phyloP scores from a whole-genome alignment of 2,797 vertebrate species.

The Muscicapa comitata region DNA sequence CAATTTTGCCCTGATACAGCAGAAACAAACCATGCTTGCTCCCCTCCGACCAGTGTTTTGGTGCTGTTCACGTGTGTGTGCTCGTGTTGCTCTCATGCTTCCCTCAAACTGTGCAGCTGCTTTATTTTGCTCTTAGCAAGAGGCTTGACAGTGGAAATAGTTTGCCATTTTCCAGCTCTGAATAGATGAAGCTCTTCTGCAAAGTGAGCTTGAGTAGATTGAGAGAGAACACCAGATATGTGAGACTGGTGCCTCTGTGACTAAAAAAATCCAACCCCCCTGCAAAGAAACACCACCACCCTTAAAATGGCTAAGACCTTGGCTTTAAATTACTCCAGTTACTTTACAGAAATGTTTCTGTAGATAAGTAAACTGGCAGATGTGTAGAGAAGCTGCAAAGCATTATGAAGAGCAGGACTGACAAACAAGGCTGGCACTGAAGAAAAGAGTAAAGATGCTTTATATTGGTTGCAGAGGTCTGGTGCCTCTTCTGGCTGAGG shows the following conservation, averaged over 20 bases:
- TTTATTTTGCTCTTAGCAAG: not conserved
- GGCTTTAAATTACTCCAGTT: not conserved
- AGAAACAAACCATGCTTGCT: not conserved
- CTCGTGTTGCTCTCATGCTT: not conserved
- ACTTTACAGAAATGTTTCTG: not conserved
- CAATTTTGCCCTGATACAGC: not conserved
- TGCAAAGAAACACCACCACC: rapidly evolving
- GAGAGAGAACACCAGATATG: not conserved
- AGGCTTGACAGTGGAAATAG: not conserved
- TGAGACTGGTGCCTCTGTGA: not conserved
- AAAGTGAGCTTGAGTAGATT: not conserved
- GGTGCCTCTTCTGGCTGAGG: not conserved
- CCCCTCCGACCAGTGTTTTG: not conserved
- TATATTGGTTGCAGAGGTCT: not conserved
- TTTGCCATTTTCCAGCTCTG: not conserved
- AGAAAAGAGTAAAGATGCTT: not conserved
- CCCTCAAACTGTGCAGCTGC: not conserved
- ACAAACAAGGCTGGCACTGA: not conserved
- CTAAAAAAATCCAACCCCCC: not conserved
- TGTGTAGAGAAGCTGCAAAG: not conserved
- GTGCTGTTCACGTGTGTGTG: rapidly evolving
- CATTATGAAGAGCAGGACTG: not conserved
- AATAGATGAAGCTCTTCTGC: not conserved
- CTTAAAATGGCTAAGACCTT: not conserved
- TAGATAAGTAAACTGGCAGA: not conserved